Base-by-base conservation (phyloP, 2,113 vertebrate genomes). In the Amia ocellicauda region DNA sequence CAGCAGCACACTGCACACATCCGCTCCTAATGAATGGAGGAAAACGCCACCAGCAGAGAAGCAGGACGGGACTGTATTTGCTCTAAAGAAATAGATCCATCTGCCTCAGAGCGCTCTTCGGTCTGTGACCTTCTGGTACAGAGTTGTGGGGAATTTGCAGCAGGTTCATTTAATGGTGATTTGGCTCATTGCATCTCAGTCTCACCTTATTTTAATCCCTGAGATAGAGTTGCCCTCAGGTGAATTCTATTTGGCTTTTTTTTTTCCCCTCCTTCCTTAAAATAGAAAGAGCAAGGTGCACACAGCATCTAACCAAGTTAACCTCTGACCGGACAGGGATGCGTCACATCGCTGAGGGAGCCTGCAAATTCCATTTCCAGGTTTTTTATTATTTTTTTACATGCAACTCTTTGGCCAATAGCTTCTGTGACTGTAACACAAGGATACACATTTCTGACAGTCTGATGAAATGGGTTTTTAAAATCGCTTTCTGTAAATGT, bases 191-290 rank as follows among this genome's bases (percentile, higher is more conserved):
- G 56, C 3, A 20, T 57, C 28, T 57, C 28, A n/a, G 28, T 31
- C 56, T 58, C 7, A 58, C n/a, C 19, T 41, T 58, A 41, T 22
- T 58, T 31, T 41, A 40, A 41, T 58, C 31, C 56, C 56, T 58
- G 31, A 58, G 29, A 58, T 58, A 40, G 29, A 58, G 22, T 31
- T 58, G 29, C 56, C 31, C 56, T 11, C 20, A 58, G 31, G 56
- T 58, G 56, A 40, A 41, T 40, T 20, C 10, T 28, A 58, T 58
- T 58, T 58, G 31, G 19, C 29, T 22, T 40, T n/a, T 9, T 11
- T 13, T 58, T 58, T 58, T 58, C 31, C 31, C 31, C n/a, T n/a
- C n/a, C n/a, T n/a, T n/a, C n/a, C n/a, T 58, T 41, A 20, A 31
- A 40, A 58, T 58, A 17, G 22, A 16, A 22, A n/a, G 16, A 40